These are phyloP conservation scores for Falco cherrug DNA, from an alignment of 2,797 vertebrate species.

Conservation along the genomic window DNA sequence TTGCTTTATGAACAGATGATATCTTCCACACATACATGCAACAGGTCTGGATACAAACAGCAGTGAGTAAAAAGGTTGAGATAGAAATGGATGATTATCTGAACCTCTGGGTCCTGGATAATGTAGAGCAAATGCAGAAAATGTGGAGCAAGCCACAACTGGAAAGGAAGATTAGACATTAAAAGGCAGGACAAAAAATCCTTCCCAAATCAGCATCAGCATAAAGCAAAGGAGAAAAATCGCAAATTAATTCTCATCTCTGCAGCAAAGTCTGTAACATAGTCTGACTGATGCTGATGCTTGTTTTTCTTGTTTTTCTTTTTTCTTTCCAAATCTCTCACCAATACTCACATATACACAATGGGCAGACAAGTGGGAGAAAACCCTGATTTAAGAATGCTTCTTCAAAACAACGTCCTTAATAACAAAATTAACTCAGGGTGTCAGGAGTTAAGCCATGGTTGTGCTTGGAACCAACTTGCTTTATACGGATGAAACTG, in stretches of 20 bases:
- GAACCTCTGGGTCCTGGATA: slow-evolving; percentile 15
- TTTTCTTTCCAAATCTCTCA: slow-evolving; percentile 4
- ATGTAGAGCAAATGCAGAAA: slow-evolving; percentile 28
- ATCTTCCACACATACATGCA: slow-evolving; percentile 20
- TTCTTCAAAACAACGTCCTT: slow-evolving; percentile 15
- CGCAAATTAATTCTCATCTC: slow-evolving; percentile 47
- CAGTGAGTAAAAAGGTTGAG: slow-evolving; percentile 9
- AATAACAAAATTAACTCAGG: slow-evolving; percentile 18
- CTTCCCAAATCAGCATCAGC: not conserved
- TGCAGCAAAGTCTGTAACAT: not conserved
- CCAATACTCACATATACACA: not conserved
- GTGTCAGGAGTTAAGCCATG: not conserved
- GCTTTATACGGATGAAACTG: not conserved
- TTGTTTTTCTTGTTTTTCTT: not conserved
- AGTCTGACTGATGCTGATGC: not conserved
- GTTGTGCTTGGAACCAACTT: not conserved
- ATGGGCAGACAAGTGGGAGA: slow-evolving; percentile 7
- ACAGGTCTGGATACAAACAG: slow-evolving; percentile 39
- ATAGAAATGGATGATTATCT: slow-evolving; percentile 38
- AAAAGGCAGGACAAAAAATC: slow-evolving; percentile 43
- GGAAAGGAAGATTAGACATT: slow-evolving; percentile 34
- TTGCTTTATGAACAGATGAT: slow-evolving; percentile 31
- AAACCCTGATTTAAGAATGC: slow-evolving; percentile 13
- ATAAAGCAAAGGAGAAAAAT: slow-evolving; percentile 17
- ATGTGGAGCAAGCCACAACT: not conserved